Conservation (phyloP, 2,797 vertebrate genomes). For the Masticophis lateralis region DNA sequence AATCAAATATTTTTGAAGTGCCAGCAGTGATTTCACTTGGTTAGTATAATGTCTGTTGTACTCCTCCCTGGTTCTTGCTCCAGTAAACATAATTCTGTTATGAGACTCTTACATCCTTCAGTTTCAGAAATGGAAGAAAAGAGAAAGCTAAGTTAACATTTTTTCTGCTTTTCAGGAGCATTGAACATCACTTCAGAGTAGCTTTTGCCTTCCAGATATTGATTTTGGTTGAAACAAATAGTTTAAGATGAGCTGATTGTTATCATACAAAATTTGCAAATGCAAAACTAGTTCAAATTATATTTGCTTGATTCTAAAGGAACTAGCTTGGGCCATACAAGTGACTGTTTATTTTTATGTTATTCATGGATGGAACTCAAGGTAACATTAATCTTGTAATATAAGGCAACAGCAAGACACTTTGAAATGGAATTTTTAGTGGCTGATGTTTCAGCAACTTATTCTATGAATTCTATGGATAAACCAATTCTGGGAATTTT, state of each 20-base stretch:
- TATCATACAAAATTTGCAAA: not conserved
- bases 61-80: not conserved
- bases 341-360: not conserved
- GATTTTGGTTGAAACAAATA: not conserved
- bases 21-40: not conserved
- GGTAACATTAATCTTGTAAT: not conserved
- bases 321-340: not conserved
- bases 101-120: not conserved
- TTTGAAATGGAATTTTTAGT: not conserved
- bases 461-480: not conserved
- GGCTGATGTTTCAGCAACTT: not conserved
- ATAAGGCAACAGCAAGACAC: not conserved
- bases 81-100: not conserved
- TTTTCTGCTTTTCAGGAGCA: not conserved
- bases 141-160: not conserved
- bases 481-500: not conserved
- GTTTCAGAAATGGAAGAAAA: not conserved
- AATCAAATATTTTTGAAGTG: constrained; percentile 5
- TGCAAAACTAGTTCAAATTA: not conserved
- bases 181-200: not conserved
- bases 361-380: too few relatives aligned
- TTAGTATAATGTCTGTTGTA: not conserved
- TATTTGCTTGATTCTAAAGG: not conserved
- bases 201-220: not conserved
- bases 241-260: not conserved